Conservation (phyloP, 2,113 vertebrate genomes). For the Callopanchax toddi region DNA sequence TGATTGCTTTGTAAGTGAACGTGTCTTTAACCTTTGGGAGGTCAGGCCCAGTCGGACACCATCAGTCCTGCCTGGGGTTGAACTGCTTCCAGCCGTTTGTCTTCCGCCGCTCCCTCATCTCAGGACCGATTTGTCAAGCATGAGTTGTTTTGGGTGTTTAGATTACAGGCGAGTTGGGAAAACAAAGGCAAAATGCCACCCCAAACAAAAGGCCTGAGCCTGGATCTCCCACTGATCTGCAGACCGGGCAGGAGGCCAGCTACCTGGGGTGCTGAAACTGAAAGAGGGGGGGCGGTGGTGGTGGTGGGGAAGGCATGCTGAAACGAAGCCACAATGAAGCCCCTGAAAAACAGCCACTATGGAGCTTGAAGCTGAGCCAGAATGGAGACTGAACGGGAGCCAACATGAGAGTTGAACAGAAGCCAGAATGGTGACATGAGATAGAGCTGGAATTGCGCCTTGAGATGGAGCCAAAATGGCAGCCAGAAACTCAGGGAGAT, state of each 20-base stretch:
- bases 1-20: conserved; percentile 84
- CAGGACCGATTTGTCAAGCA: conserved; percentile 77
- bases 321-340: conserved; percentile 73
- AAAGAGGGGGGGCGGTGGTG: conserved; percentile 20
- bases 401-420: conserved; percentile 69
- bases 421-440: conserved; percentile 77
- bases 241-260: conserved; percentile 76
- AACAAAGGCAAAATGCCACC: conserved; percentile 82
- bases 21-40: conserved; percentile 84
- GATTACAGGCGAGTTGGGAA: conserved; percentile 80
- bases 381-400: conserved; percentile 70
- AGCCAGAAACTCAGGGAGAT: conserved; percentile 64
- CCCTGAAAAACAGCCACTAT: conserved; percentile 67
- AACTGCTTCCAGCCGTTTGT: conserved; percentile 79
- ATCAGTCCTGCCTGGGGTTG: conserved; percentile 80
- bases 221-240: conserved; percentile 78
- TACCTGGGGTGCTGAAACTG: conserved; percentile 79
- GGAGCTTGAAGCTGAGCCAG: conserved; percentile 76
- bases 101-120: conserved; percentile 75
- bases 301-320: conserved; percentile 43
- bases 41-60: conserved; percentile 81
- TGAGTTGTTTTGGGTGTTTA: conserved; percentile 81
- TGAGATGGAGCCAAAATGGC: conserved; percentile 76
- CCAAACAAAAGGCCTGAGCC: conserved; percentile 79
- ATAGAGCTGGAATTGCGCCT: conserved; percentile 74